These are phyloP conservation scores for Anoplopoma fimbria DNA, from an alignment of 2,113 vertebrate species.

Conservation along the genomic window DNA sequence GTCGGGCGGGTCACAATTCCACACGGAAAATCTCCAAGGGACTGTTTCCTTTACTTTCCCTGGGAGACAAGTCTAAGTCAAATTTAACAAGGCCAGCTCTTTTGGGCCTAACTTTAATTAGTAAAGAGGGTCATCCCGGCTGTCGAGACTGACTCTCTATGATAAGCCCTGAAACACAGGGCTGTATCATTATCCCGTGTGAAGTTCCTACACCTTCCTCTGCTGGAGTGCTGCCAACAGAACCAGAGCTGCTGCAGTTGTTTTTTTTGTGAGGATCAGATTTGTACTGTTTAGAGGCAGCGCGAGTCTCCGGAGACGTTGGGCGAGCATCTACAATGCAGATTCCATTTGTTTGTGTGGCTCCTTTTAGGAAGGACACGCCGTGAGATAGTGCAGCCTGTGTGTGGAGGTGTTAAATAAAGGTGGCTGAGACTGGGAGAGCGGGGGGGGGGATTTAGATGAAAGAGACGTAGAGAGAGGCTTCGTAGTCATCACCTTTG, in stretches of 20 bases:
- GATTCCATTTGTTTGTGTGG: conserved; percentile 57
- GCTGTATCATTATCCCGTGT: conserved; percentile 53
- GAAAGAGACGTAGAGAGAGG: conserved; percentile 51
- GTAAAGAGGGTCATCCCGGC: conserved; percentile 32
- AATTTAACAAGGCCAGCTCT: conserved; percentile 52
- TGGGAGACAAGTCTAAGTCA: conserved; percentile 45
- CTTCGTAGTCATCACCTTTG: conserved; percentile 63
- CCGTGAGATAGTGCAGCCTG: conserved; percentile 17
- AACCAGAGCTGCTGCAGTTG: conserved; percentile 34
- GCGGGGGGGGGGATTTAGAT: conserved; percentile 42
- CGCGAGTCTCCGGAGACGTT: conserved; percentile 40
- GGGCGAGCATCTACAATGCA: conserved; percentile 33
- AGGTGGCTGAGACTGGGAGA: conserved; percentile 10
- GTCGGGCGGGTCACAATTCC: neutral
- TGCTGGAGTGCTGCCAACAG: conserved; percentile 46
- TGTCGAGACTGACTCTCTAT: conserved; percentile 25
- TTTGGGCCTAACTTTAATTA: conserved; percentile 64
- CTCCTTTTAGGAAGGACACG: conserved; percentile 47
- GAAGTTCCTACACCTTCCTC: conserved; percentile 33
- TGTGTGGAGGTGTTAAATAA: conserved; percentile 29
- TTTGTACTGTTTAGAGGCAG: conserved; percentile 26
- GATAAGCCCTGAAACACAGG: conserved; percentile 44
- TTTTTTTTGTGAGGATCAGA: neutral
- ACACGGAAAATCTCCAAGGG: conserved; percentile 11
- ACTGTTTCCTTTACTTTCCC: neutral